These are phyloP conservation scores for Oscheius sp. DNA, from an alignment of 2,888 invertebrate genomes.

Conservation along the genomic window DNA sequence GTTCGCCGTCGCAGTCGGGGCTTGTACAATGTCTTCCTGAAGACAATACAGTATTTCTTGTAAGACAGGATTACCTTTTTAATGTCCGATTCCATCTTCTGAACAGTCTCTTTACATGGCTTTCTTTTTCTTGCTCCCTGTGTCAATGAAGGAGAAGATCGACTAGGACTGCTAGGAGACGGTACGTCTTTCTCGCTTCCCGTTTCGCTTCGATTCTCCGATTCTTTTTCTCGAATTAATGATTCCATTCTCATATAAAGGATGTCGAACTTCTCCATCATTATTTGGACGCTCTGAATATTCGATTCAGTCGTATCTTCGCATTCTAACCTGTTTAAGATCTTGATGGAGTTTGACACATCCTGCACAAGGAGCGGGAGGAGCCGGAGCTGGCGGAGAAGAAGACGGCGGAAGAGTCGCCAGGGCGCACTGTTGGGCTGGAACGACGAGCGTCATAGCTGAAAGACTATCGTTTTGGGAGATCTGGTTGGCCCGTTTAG, in stretches of 20 bases:
- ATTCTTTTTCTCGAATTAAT: conserved; percentile 36
- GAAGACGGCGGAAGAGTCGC: conserved; percentile 23
- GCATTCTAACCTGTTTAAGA: conserved; percentile 49
- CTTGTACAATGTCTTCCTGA: neutral
- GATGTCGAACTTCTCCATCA: conserved; percentile 44
- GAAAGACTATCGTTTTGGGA: neutral
- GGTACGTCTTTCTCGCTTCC: conserved; percentile 48
- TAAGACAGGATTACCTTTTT: too few species aligned
- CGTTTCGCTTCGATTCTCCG: conserved; percentile 44
- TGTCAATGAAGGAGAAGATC: conserved; percentile 35
- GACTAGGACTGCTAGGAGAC: conserved; percentile 44
- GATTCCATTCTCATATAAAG: conserved; percentile 40
- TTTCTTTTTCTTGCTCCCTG: conserved; percentile 61
- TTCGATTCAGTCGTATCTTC: too few species aligned
- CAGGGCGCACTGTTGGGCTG: conserved; percentile 24
- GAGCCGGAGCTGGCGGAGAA: conserved; percentile 10
- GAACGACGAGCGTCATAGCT: conserved; percentile 33
- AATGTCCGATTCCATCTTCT: conserved; percentile 34
- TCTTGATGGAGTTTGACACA: conserved; percentile 50
- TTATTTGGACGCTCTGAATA: conserved; percentile 38
- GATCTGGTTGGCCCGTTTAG: conserved; percentile 25
- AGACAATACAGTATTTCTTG: too few species aligned
- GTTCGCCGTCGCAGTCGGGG: conserved; percentile 21
- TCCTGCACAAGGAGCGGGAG: conserved; percentile 35
- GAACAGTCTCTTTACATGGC: conserved; percentile 55